phyloP scores from a whole-genome alignment of 2,888 invertebrate genomes.

The Troides oblongomaculatus region DNA sequence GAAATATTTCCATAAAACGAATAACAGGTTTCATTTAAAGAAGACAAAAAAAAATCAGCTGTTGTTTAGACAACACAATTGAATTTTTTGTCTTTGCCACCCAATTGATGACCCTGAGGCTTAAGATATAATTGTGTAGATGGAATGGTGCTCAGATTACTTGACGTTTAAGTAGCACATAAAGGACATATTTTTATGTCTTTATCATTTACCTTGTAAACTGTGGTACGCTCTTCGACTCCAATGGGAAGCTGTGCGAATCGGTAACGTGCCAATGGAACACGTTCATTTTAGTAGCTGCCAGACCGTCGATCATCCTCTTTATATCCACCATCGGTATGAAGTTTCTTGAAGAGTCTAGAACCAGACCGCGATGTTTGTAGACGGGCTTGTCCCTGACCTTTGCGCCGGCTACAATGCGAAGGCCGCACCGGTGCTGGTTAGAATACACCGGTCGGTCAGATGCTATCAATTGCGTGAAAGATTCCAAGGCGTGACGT shows the following conservation, averaged over 20 bases:
- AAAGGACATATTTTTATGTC: too few relatives aligned
- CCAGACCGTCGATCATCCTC: constrained; percentile 90
- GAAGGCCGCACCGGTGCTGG: constrained; percentile 71
- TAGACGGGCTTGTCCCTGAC: constrained; percentile 90
- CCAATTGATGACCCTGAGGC: neutral
- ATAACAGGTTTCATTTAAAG: neutral
- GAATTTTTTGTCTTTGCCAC: neutral
- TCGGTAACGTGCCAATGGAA: constrained; percentile 96
- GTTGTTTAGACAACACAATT: neutral
- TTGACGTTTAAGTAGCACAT: neutral
- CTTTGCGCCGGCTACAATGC: constrained; percentile 81
- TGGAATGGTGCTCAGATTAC: neutral
- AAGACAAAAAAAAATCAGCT: too few relatives aligned
- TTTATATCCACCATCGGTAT: constrained; percentile 85
- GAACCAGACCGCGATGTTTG: constrained; percentile 90
- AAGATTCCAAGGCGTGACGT: constrained; percentile 87
- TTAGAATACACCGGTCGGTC: constrained; percentile 50
- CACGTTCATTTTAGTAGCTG: constrained; percentile 92
- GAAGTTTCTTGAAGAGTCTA: constrained; percentile 95
- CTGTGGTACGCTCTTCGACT: constrained; percentile 86
- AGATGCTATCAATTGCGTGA: constrained; percentile 83
- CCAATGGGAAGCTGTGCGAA: constrained; percentile 94
- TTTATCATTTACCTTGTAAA: constrained; percentile 80
- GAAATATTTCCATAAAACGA: neutral
- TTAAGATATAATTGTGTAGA: neutral